Conservation (phyloP, 1,140 invertebrate genomes). For the Lepidostoma basale region DNA sequence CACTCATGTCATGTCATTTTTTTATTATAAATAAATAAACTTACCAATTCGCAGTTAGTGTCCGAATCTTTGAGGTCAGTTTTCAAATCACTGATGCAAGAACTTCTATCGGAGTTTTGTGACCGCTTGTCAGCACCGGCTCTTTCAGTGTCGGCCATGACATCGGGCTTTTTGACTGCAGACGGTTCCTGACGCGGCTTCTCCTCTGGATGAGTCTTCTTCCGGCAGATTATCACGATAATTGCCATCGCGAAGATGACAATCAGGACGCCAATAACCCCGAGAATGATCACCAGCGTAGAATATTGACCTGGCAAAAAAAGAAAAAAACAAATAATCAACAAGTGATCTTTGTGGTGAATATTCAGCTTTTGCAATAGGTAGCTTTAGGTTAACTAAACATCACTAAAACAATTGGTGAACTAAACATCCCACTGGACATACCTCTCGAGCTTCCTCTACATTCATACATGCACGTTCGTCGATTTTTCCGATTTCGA, state of each 20-base stretch:
- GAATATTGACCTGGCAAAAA: slow-evolving; percentile 65
- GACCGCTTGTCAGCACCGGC: slow-evolving; percentile 73
- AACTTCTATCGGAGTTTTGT: slow-evolving; percentile 76
- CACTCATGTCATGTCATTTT: background rate
- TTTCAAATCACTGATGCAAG: slow-evolving; percentile 90
- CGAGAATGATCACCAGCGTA: slow-evolving; percentile 67
- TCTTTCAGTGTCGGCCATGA: slow-evolving; percentile 49
- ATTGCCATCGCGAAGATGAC: slow-evolving; percentile 69
- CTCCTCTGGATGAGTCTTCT: slow-evolving; percentile 53
- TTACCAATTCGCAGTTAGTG: slow-evolving; percentile 68
- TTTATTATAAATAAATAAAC: background rate
- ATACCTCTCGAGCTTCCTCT: too few species aligned
- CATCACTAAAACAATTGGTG: too few species aligned
- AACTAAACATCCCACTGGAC: too few species aligned
- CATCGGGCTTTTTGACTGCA: slow-evolving; percentile 55
- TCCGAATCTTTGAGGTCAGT: slow-evolving; percentile 77
- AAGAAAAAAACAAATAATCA: background rate
- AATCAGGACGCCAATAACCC: slow-evolving; percentile 67
- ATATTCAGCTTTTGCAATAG: too few species aligned
- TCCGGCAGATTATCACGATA: slow-evolving; percentile 68
- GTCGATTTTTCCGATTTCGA: too few species aligned
- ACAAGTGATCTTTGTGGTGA: too few species aligned
- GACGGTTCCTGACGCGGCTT: background rate
- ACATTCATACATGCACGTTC: too few species aligned
- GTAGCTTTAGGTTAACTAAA: too few species aligned